A percentile compares a stretch with the other conserved stretches of the same genome.
Conservation (phyloP, 2,113 vertebrate genomes). For the Meles meles region DNA sequence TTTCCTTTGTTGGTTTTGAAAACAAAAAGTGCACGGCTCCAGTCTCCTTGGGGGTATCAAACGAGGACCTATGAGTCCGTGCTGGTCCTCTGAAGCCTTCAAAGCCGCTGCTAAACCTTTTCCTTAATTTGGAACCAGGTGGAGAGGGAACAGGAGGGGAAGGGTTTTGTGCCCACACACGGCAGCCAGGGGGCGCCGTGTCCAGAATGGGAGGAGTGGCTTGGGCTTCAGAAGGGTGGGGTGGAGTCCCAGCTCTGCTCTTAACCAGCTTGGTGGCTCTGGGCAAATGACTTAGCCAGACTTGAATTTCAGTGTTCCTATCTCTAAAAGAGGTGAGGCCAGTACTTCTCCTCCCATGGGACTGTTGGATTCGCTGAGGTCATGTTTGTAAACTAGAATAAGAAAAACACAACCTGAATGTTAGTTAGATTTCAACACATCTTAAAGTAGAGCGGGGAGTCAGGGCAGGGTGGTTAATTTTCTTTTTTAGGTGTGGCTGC, state of each 20-base stretch:
- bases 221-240: not conserved
- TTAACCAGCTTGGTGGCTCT: not conserved
- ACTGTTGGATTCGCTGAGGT: constrained; percentile 22
- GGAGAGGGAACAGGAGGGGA: not conserved
- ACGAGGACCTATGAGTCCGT: not conserved
- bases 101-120: not conserved
- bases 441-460: constrained; percentile 40
- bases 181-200: constrained; percentile 15
- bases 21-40: not conserved
- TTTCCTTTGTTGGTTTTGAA: not conserved
- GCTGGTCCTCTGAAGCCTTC: not conserved
- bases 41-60: not conserved
- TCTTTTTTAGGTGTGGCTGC: constrained; percentile 35
- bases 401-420: constrained; percentile 31
- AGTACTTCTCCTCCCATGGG: constrained; percentile 11
- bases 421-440: constrained; percentile 71
- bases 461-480: constrained; percentile 47
- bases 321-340: constrained; percentile 20
- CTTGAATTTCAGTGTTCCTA: constrained; percentile 33
- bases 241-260: not conserved
- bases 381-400: constrained; percentile 45
- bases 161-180: not conserved
- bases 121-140: not conserved
- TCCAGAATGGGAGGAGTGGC: rapidly evolving
- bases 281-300: constrained; percentile 37